Conservation (phyloP, 2,888 invertebrate genomes). For the Torymus texanus region DNA sequence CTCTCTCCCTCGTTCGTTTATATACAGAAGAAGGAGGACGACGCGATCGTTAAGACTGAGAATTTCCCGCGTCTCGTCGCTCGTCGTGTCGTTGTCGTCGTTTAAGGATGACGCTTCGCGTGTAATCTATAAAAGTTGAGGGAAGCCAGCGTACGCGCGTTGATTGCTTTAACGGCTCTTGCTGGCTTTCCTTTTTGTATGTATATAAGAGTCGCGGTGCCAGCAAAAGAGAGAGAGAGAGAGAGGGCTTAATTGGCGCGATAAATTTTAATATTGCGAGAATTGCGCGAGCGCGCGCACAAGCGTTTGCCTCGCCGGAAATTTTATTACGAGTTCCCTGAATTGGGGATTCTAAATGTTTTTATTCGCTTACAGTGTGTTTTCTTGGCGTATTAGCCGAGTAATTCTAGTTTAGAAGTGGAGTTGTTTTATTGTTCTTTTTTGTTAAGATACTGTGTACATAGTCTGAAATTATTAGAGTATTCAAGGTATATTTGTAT, state of each 20-base stretch:
- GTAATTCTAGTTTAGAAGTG: too few relatives aligned
- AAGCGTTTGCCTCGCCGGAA: not conserved
- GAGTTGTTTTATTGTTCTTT: too few relatives aligned
- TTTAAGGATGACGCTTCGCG: slow-evolving; percentile 31
- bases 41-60: slow-evolving; percentile 43
- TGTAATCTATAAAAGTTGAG: slow-evolving; percentile 31
- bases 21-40: slow-evolving; percentile 2
- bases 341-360: not conserved
- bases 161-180: slow-evolving; percentile 41
- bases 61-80: slow-evolving; percentile 23
- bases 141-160: not conserved
- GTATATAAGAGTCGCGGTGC: not conserved
- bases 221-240: too few relatives aligned
- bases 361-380: too few relatives aligned
- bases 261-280: slow-evolving; percentile 38
- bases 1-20: too few relatives aligned
- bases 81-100: slow-evolving; percentile 15
- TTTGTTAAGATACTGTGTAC: too few relatives aligned
- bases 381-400: too few relatives aligned
- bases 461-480: too few relatives aligned
- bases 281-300: not conserved
- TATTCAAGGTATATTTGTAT: too few relatives aligned
- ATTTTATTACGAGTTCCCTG: not conserved
- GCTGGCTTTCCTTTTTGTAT: not conserved
- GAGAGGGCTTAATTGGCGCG: slow-evolving; percentile 30